These are phyloP conservation scores for Megaustenia siamemsis DNA, from an alignment of 2,888 invertebrate species.

Conservation along the genomic window DNA sequence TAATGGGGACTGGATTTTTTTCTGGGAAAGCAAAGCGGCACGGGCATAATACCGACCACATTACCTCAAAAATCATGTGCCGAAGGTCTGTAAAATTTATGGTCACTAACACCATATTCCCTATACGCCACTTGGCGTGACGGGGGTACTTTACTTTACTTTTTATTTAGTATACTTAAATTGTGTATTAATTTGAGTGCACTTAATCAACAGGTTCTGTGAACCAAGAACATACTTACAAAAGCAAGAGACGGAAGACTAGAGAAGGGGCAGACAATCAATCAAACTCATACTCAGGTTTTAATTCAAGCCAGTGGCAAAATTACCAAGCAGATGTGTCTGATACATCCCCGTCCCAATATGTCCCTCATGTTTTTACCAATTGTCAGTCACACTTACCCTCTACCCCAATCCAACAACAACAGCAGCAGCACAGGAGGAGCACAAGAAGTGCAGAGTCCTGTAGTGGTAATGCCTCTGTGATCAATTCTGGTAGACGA, in stretches of 20 bases:
- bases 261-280: constrained; percentile 62
- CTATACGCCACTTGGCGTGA: no score
- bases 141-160: no score
- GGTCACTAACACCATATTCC: no score
- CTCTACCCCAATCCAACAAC: constrained; percentile 28
- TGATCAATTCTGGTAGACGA: constrained; percentile 11
- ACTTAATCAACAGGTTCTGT: constrained; percentile 67
- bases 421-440: constrained; percentile 16
- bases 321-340: background rate
- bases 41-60: no score
- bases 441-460: constrained; percentile 3
- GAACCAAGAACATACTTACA: constrained; percentile 75
- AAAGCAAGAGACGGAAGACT: constrained; percentile 75
- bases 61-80: no score
- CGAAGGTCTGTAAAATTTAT: no score
- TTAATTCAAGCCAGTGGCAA: constrained; percentile 54
- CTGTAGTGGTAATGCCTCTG: constrained; percentile 5
- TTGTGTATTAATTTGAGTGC: background rate
- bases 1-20: no score
- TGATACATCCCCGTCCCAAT: background rate
- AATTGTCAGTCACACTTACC: constrained; percentile 24
- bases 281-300: constrained; percentile 60
- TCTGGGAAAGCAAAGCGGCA: no score
- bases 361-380: constrained; percentile 4
- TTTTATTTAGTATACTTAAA: no score